phyloP scores from a whole-genome alignment of 2,797 vertebrate genomes.

The Hippopotamyrus pictus region DNA sequence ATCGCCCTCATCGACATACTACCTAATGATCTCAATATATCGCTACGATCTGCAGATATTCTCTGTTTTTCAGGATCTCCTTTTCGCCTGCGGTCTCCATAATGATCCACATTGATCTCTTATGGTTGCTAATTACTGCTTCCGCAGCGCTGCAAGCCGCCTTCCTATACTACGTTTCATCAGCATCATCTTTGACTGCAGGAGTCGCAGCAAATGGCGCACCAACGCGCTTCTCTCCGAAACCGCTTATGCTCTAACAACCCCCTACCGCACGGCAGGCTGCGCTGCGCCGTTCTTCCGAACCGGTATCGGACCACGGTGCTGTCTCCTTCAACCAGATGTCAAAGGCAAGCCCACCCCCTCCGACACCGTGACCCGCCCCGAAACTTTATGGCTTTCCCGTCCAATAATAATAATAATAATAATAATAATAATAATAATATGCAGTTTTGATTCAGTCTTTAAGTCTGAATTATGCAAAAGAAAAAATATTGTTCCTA shows the following conservation, averaged over 20 bases:
- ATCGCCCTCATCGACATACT: not conserved
- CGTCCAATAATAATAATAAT: not conserved
- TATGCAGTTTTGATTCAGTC: not conserved
- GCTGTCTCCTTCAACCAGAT: not conserved
- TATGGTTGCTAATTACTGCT: not conserved
- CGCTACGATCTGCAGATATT: not conserved
- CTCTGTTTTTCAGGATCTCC: not conserved
- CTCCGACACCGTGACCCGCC: not conserved
- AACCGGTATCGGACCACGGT: not conserved
- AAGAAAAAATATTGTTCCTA: not conserved
- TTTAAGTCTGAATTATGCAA: not conserved
- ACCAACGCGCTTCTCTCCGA: not conserved
- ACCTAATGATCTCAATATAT: not conserved
- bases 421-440: not conserved
- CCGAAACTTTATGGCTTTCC: not conserved
- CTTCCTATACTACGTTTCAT: not conserved
- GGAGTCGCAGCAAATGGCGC: conserved; percentile 1
- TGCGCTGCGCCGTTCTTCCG: not conserved
- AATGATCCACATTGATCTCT: not conserved
- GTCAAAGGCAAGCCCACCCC: not conserved
- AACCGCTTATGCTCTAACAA: not conserved
- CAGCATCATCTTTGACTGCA: not conserved
- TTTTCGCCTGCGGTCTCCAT: not conserved
- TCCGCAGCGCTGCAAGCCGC: conserved; percentile 1
- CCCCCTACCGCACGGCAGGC: not conserved